Percentiles rank a stretch among this genome's conserved stretches.
Conservation (phyloP, 2,888 invertebrate genomes). For the Perizoma flavofasciatum region DNA sequence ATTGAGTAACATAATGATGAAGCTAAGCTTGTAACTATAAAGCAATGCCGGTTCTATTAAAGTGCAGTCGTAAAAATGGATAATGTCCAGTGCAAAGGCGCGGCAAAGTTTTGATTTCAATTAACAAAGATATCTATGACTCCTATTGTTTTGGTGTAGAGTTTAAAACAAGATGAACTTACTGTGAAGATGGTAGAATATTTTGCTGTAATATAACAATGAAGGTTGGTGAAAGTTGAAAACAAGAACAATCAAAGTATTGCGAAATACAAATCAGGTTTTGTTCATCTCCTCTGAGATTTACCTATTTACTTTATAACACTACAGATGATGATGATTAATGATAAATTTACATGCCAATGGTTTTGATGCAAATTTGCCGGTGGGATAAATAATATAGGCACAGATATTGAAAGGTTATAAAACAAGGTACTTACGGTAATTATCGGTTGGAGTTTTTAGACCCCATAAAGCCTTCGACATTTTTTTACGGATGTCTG, state of each 20-base stretch:
- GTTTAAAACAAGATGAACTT: slow-evolving; percentile 18
- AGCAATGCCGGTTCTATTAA: slow-evolving; percentile 58
- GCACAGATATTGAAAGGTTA: no score
- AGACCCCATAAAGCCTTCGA: no score
- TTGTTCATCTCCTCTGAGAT: slow-evolving; percentile 3
- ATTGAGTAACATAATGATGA: slow-evolving; percentile 29
- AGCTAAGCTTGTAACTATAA: slow-evolving; percentile 41
- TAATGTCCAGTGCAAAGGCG: slow-evolving; percentile 61
- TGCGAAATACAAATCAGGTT: slow-evolving; percentile 20
- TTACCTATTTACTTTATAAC: neutral
- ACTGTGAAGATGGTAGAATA: slow-evolving; percentile 7
- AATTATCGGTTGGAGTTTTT: no score
- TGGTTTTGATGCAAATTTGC: no score
- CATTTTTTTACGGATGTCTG: no score
- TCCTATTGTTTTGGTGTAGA: slow-evolving; percentile 25
- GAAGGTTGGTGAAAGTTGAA: slow-evolving; percentile 32
- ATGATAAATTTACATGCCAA: no score
- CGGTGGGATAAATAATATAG: no score
- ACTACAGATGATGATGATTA: no score
- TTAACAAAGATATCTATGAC: slow-evolving; percentile 23
- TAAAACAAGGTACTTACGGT: no score
- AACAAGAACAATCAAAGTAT: slow-evolving; percentile 30
- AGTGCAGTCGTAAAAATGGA: slow-evolving; percentile 65
- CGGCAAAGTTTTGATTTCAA: slow-evolving; percentile 40
- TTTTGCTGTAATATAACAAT: slow-evolving; percentile 27